Base-by-base conservation (phyloP, 2,888 invertebrate species). In the Hymenopus coronatus region DNA sequence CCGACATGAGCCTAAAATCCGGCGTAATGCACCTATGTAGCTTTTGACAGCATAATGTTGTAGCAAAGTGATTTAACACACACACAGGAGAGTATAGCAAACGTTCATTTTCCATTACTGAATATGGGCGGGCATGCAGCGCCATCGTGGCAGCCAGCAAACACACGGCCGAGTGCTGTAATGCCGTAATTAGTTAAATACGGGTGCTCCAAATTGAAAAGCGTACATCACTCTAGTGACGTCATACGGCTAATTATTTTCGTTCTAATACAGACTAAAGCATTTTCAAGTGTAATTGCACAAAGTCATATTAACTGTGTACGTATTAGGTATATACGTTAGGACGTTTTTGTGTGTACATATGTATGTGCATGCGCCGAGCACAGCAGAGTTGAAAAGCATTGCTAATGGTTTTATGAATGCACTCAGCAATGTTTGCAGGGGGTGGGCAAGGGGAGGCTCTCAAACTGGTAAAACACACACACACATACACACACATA, bases 281-380 rank as follows among this genome's bases (percentile, higher is more conserved):
- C 81, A 83, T 87, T 89, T 87, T 87, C 83, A 89, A 87, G 89
- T 87, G 89, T 87, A 89, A 87, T 87, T 89, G 83, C 89, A 87
- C 87, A 89, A 89, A 89, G 89, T 89, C 84, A 70, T 84, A 82
- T 87, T 87, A 82, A 12, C 33, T 87, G 33, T 82, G 54, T 86
- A 70, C 54, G 54, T 70, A 70, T 70, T 70, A 70, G 54, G 54
- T 70, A 70, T 70, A 70, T 70, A 70, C 54, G 54, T 25, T 70
- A 70, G 54, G 54, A 70, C 54, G 54, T 20, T 70, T 70, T 70
- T 70, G 54, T 70, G 54, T 70, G 54, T 20, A 20, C 20, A 20
- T 8, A 20, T 70, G 54, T 46, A 8, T 7, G 14, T 46, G 46
- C 46, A 12, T 46, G 46, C 46, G 46, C 46, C 46, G 54, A 20